phyloP scores from a whole-genome alignment of 2,888 invertebrate genomes.

The Salpingus planirostris region DNA sequence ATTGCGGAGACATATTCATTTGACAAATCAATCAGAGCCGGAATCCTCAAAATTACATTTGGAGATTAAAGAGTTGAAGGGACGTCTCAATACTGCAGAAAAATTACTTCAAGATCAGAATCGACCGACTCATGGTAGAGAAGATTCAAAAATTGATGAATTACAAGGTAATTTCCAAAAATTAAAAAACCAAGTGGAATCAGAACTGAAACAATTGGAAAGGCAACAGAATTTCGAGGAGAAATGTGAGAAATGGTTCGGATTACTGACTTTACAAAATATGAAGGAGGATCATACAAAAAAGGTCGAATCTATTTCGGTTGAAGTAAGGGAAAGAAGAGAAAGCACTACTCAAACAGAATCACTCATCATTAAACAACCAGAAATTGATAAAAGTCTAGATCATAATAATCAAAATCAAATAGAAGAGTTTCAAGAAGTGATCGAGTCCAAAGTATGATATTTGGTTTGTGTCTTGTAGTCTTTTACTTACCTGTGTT shows the following conservation, averaged over 20 bases:
- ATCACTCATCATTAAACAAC: too few species aligned
- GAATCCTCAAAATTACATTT: slow-evolving; percentile 56
- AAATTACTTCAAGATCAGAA: slow-evolving; percentile 34
- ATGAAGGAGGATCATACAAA: too few species aligned
- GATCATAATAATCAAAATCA: too few species aligned
- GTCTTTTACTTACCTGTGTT: too few species aligned
- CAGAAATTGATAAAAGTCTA: too few species aligned
- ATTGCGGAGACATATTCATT: slow-evolving; percentile 47
- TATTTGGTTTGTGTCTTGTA: too few species aligned
- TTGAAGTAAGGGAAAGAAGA: too few species aligned
- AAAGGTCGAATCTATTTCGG: too few species aligned
- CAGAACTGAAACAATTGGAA: slow-evolving; percentile 40
- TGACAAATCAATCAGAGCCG: slow-evolving; percentile 24
- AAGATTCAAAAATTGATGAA: slow-evolving; percentile 23
- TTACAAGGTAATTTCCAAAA: slow-evolving; percentile 36
- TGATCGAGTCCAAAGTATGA: too few species aligned
- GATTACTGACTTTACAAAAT: too few species aligned
- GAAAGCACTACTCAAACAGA: background rate
- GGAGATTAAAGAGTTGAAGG: slow-evolving; percentile 56
- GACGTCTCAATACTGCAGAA: slow-evolving; percentile 52
- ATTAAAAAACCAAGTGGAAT: slow-evolving; percentile 33
- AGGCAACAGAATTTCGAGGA: slow-evolving; percentile 49
- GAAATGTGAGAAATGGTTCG: slow-evolving; percentile 48
- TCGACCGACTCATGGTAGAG: background rate
- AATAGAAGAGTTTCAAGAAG: slow-evolving; percentile 12